phyloP scores from a whole-genome alignment of 1,140 invertebrate species.

The Eufriesea mexicana region DNA sequence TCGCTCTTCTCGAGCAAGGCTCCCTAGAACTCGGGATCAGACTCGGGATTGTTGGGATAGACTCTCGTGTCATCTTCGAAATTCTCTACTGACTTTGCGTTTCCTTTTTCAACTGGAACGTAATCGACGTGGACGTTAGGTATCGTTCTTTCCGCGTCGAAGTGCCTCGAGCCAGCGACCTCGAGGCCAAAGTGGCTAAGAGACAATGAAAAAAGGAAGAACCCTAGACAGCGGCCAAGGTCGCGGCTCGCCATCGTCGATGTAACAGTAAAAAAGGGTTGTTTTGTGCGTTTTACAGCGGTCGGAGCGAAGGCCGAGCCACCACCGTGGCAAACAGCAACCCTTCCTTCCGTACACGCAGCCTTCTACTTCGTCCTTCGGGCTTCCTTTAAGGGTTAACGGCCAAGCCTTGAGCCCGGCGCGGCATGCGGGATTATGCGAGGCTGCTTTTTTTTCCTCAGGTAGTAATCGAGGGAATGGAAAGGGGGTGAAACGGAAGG shows the following conservation, averaged over 20 bases:
- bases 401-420: not conserved
- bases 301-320: constrained; percentile 46
- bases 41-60: too few relatives aligned
- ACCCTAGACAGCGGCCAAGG: constrained; percentile 15
- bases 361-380: not conserved
- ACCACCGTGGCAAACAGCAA: constrained; percentile 71
- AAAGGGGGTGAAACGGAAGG: not conserved
- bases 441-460: constrained; percentile 57
- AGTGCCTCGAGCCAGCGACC: not conserved
- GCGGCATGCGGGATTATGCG: constrained; percentile 54
- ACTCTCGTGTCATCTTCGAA: too few relatives aligned
- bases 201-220: not conserved
- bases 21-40: too few relatives aligned
- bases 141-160: not conserved
- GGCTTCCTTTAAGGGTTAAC: constrained; percentile 24
- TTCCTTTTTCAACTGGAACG: too few relatives aligned
- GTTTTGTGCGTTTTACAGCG: constrained; percentile 67
- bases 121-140: too few relatives aligned
- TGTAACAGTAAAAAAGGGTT: constrained; percentile 70
- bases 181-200: not conserved
- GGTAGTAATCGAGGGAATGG: constrained; percentile 37
- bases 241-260: constrained; percentile 8
- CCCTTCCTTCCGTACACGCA: constrained; percentile 72
- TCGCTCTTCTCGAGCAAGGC: too few relatives aligned
- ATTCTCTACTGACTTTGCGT: too few relatives aligned